These are phyloP conservation scores for Gastrophryne carolinensis DNA, from an alignment of 2,797 vertebrate genomes.

Conservation along the genomic window DNA sequence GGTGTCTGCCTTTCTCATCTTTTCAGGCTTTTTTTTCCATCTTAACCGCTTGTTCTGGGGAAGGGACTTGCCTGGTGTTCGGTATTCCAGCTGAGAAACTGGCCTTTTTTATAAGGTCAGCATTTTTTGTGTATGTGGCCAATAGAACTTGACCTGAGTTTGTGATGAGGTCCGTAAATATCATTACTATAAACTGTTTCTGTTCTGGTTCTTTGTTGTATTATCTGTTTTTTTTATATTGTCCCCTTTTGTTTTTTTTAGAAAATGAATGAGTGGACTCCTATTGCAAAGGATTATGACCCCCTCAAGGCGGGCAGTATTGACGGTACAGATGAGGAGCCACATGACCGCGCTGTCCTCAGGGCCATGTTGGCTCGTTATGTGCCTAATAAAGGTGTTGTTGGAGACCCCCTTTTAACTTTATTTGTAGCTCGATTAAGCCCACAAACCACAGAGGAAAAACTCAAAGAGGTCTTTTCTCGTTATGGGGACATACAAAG, in stretches of 20 bases:
- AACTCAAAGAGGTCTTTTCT: constrained; percentile 83
- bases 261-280: constrained; percentile 87
- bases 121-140: too few relatives aligned
- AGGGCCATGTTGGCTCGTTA: constrained; percentile 89
- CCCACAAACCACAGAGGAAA: constrained; percentile 87
- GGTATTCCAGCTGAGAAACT: too few relatives aligned
- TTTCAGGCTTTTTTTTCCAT: too few relatives aligned
- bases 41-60: too few relatives aligned
- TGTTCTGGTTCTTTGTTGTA: not conserved
- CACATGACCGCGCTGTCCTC: constrained; percentile 90
- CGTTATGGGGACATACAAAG: constrained; percentile 86
- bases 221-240: not conserved
- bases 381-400: constrained; percentile 83
- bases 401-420: constrained; percentile 86
- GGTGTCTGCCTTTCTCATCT: too few relatives aligned
- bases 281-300: constrained; percentile 88
- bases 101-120: too few relatives aligned
- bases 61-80: too few relatives aligned
- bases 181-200: not conserved
- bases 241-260: constrained; percentile 6
- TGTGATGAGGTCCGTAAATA: not conserved
- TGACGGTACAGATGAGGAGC: constrained; percentile 89
- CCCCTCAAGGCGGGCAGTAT: constrained; percentile 96
- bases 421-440: constrained; percentile 86
- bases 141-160: too few relatives aligned